Evolutionary conservation across 2,113 vertebrate species (phyloP).

Genomic region (Rhagologus leucostigma): DNA sequence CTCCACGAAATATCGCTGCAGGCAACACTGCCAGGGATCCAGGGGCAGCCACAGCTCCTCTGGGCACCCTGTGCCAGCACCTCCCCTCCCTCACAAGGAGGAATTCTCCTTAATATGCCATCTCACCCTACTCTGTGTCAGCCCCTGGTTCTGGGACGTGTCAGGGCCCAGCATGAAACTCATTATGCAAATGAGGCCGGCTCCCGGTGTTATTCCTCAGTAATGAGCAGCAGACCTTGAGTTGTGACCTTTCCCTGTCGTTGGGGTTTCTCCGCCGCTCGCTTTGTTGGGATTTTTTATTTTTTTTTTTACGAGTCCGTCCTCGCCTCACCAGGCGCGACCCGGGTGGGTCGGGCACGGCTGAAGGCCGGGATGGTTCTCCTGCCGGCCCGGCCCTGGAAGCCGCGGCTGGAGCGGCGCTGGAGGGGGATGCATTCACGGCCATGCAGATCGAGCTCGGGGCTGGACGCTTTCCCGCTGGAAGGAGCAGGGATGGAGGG

Average conservation of each 20-base stretch:
- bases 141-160: background rate
- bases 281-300: background rate
- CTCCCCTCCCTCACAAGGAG: background rate
- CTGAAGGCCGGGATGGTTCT: background rate
- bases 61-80: background rate
- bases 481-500: background rate
- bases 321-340: background rate
- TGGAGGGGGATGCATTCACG: background rate
- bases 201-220: background rate
- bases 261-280: too few species aligned
- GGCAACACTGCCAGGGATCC: background rate
- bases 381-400: background rate
- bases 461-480: background rate
- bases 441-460: background rate
- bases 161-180: background rate
- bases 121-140: background rate
- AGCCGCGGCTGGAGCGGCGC: background rate
- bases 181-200: background rate
- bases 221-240: background rate
- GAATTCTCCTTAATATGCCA: background rate
- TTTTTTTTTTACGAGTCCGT: rapidly evolving
- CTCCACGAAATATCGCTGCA: background rate
- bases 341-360: background rate
- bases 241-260: background rate
- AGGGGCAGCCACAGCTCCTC: background rate